Evolutionary conservation across 2,888 invertebrate species (phyloP).

Genomic region (Strigamia transsilvanica): DNA sequence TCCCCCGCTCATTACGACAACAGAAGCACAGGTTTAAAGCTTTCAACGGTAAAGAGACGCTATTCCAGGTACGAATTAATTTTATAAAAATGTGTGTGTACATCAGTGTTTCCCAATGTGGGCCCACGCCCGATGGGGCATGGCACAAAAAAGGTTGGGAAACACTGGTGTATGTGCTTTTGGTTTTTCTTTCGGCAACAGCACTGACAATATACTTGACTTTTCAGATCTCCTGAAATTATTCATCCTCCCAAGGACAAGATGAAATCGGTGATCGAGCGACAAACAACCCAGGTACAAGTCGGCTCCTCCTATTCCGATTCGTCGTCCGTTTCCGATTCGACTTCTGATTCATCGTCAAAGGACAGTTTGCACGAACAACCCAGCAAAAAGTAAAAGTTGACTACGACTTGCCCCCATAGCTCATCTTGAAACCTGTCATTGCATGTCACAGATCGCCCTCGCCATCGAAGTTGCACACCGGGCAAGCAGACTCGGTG

Average conservation of each 20-base stretch:
- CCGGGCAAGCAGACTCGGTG: neutral
- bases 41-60: neutral
- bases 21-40: neutral
- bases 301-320: neutral
- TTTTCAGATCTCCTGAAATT: neutral
- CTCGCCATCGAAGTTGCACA: neutral
- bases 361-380: neutral
- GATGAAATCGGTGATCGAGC: neutral
- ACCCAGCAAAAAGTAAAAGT: neutral
- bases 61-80: neutral
- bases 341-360: neutral
- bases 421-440: too few relatives aligned
- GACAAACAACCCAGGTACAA: too few relatives aligned
- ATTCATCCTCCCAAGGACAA: neutral
- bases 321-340: too few relatives aligned
- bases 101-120: too few relatives aligned
- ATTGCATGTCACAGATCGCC: neutral
- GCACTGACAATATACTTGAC: neutral
- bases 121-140: too few relatives aligned
- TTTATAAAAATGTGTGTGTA: neutral
- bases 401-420: too few relatives aligned
- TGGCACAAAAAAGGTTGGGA: too few relatives aligned
- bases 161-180: too few relatives aligned
- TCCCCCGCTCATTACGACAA: neutral
- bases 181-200: too few relatives aligned